Evolutionary conservation across 2,797 vertebrate species (phyloP), one percentile per base, ranked within the genome.

Genomic region (Crenuchus spilurus): DNA sequence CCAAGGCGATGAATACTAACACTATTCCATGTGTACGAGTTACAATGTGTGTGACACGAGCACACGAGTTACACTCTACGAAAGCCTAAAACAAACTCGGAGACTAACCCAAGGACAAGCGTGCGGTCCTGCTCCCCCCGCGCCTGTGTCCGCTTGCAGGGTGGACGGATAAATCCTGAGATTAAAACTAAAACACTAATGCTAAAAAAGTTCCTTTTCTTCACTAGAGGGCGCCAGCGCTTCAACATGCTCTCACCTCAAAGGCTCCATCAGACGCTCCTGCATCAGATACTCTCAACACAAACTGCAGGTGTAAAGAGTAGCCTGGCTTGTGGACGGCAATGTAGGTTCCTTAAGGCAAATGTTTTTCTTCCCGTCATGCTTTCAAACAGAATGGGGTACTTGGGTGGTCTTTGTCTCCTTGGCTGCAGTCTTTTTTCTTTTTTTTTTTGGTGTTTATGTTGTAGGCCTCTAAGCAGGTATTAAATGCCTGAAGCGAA

Each of bases 301-400:
- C 24, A 33, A 4, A 22, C 30, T 11, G 37, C 3, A 87, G 86
- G 80, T 77, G 77, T 75, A 61, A 68, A 79, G 75, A 74, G 52
- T 72, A 80, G 73, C 65, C 80, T 82, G 92, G 86, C 92, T 93
- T 91, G 88, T 90, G 82, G 84, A 90, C 90, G 89, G 90, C 89
- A 88, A 88, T 82, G 85, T 89, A 91, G 90, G 90, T 90, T 93
- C 73, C 86, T 95, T 96, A 95, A 97, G 95, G 95, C 95, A 92
- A 60, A 87, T 86, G 82, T 91, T 87, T 68, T 82, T n/a, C n/a
- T 89, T 89, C 87, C 91, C 2, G 39, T 74, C 77, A 83, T 84
- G 92, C 92, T 90, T 87, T 89, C 73, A 79, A 18, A 78, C 81
- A 80, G 79, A 70, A 48, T 67, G 39, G 22, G 54, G 65, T 48